These are phyloP conservation scores for Pelobates cultripes DNA, from an alignment of 2,797 vertebrate species.

Conservation along the genomic window DNA sequence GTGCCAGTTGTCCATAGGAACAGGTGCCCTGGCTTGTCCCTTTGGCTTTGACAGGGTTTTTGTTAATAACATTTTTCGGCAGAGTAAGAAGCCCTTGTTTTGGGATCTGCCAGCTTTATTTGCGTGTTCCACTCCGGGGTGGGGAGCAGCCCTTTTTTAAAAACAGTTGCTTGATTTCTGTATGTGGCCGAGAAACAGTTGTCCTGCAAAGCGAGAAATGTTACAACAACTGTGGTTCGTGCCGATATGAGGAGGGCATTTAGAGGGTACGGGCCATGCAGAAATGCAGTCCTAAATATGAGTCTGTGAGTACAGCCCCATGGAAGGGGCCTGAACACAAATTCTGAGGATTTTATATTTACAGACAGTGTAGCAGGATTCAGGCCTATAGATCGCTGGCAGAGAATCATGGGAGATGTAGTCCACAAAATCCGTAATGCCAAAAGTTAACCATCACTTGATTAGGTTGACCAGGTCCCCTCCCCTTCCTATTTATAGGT, in stretches of 20 bases:
- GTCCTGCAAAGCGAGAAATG: slow-evolving; percentile 79
- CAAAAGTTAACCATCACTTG: too few species aligned
- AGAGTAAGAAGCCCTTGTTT: slow-evolving; percentile 76
- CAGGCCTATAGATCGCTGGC: too few species aligned
- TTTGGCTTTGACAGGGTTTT: slow-evolving; percentile 68
- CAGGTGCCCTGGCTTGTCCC: slow-evolving; percentile 84
- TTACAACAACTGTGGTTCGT: slow-evolving; percentile 82
- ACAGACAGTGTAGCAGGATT: too few species aligned
- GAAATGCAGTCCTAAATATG: slow-evolving; percentile 13
- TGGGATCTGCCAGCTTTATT: slow-evolving; percentile 68
- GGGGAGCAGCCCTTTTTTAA: slow-evolving; percentile 59
- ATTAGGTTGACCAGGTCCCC: too few species aligned
- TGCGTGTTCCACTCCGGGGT: slow-evolving; percentile 76
- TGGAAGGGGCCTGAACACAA: neutral
- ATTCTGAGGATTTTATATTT: too few species aligned
- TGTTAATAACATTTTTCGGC: slow-evolving; percentile 81
- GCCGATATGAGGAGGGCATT: slow-evolving; percentile 68
- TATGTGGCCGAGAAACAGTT: slow-evolving; percentile 81
- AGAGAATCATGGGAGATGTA: too few species aligned
- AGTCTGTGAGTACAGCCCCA: neutral
- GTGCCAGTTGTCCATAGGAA: slow-evolving; percentile 86
- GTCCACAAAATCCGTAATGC: too few species aligned
- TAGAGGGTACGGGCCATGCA: slow-evolving; percentile 68
- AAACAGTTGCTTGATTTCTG: slow-evolving; percentile 77
- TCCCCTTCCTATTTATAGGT: too few species aligned